These are phyloP conservation scores for Cephus runcator DNA, from an alignment of 2,888 invertebrate genomes.

Conservation along the genomic window DNA sequence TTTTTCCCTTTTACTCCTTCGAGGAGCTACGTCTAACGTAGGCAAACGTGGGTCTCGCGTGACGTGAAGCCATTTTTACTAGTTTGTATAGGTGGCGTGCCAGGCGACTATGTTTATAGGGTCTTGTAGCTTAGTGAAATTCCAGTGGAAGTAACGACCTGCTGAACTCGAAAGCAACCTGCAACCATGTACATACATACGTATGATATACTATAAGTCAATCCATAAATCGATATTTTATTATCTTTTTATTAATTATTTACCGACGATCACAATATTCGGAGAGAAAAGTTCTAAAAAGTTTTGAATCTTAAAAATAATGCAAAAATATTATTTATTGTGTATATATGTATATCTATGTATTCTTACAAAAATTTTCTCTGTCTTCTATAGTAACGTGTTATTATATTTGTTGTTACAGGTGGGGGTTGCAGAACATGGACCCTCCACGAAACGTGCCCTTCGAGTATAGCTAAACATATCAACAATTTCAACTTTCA, in stretches of 20 bases:
- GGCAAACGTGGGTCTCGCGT: background rate
- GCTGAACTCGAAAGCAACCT: background rate
- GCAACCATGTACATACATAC: too few relatives aligned
- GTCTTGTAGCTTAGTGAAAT: background rate
- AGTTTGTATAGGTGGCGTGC: background rate
- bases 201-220: too few relatives aligned
- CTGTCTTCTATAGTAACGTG: background rate
- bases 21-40: too few relatives aligned
- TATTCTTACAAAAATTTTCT: background rate
- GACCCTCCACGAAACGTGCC: conserved; percentile 42
- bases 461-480: conserved; percentile 35
- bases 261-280: background rate
- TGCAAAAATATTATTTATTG: too few relatives aligned
- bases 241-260: too few relatives aligned
- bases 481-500: background rate
- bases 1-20: background rate
- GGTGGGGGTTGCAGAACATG: conserved; percentile 30
- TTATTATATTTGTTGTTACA: background rate
- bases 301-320: background rate
- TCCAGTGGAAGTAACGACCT: background rate
- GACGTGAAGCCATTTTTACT: background rate
- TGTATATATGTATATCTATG: background rate
- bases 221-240: too few relatives aligned
- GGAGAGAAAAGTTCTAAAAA: background rate
- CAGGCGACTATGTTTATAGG: background rate